Base-by-base conservation (phyloP, 2,888 invertebrate genomes). In the Ernsta delagoae region DNA sequence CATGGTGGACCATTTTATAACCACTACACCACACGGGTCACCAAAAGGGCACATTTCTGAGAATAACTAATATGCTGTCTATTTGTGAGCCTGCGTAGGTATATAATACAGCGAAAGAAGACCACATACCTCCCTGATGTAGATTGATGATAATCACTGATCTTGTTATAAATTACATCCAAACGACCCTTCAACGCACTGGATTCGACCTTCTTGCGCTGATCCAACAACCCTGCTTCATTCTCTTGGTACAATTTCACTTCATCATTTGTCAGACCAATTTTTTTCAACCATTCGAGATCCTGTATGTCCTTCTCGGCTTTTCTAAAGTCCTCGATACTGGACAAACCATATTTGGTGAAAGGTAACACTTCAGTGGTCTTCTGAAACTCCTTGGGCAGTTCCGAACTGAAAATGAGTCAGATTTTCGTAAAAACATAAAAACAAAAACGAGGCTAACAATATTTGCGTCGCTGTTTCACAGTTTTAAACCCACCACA, bases 221-320 rank as follows among this genome's bases (percentile, higher is more conserved):
- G 80, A 43, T 85, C 82, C 16, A 87, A 71, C 11, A 79, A 73
- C 1, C 92, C 92, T 34, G 86, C 85, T 78, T 93, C 88, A 75
- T 89, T 88, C 62, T 94, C 93, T 54, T 86, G 81, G 62, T 92
- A 92, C n/a, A 95, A 73, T 74, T 91, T 85, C 24, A 94, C 87
- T 81, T 95, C 94, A 5, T 94, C 90, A 61, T 84, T 79, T 4
- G 89, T 84, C 5, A 95, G 80, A 43, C 94, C 94, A 53, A 86
- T 87, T 61, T 86, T 89, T 74, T 90, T 94, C 61, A 95, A 76
- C 78, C 83, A 83, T 79, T 94, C 94, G 53, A 88, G 76, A 75
- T 88, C 80, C 54, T 89, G 82, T 31, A 90, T 76, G 59, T 89
- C 84, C 54, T 87, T 80, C 71, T 93, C 85, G 1, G 84, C 84